Evolutionary conservation across 2,797 vertebrate species (phyloP).

Genomic region (Scarus forsteni): DNA sequence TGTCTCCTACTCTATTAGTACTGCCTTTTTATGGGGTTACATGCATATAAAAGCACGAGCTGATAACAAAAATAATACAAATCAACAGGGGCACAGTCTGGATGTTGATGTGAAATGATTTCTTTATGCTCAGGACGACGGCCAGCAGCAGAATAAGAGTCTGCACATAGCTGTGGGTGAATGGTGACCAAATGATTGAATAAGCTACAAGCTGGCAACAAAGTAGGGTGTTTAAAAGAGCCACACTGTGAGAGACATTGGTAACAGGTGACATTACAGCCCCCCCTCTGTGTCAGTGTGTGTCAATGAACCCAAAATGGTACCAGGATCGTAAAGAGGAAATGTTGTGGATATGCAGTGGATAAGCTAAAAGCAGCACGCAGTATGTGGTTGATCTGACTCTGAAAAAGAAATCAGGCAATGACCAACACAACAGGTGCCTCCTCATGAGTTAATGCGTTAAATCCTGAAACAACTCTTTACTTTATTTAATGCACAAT

Average conservation of each 20-base stretch:
- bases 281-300: constrained; percentile 4
- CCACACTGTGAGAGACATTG: constrained; percentile 23
- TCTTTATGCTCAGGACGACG: constrained; percentile 16
- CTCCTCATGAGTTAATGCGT: too few relatives aligned
- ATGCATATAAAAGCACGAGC: neutral
- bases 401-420: too few relatives aligned
- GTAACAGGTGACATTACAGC: constrained; percentile 46
- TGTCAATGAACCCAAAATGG: constrained; percentile 2
- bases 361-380: neutral
- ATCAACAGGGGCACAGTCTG: constrained; percentile 2
- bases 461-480: too few relatives aligned
- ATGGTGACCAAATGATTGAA: constrained; percentile 27
- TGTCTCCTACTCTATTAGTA: constrained; percentile 37
- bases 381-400: neutral
- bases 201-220: constrained; percentile 31
- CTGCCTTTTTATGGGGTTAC: neutral
- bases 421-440: too few relatives aligned
- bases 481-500: too few relatives aligned
- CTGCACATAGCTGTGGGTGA: constrained; percentile 40
- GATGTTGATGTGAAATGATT: constrained; percentile 17
- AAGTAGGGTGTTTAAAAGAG: constrained; percentile 17
- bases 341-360: neutral
- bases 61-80: constrained; percentile 23
- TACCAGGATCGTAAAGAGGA: neutral
- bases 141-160: constrained; percentile 19